These are phyloP conservation scores for Myotis yumanensis DNA, from an alignment of 2,113 vertebrate genomes.

Conservation along the genomic window DNA sequence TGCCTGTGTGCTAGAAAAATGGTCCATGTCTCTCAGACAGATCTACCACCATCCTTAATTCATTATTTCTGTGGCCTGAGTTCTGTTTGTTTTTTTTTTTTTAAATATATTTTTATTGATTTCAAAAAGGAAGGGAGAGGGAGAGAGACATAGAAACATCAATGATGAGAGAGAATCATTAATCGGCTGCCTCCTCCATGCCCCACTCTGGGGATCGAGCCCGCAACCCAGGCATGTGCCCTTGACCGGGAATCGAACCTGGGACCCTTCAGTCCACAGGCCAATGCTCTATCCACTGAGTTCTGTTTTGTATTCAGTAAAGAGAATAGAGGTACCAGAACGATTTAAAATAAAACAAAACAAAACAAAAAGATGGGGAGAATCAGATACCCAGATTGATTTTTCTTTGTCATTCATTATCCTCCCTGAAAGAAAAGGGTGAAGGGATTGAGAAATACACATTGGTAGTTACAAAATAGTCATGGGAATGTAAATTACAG, in stretches of 20 bases:
- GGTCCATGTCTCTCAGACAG: background rate
- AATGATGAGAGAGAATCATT: too few species aligned
- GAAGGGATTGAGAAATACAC: background rate
- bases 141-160: too few species aligned
- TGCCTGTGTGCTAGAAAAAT: background rate
- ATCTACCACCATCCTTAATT: background rate
- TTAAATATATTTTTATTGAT: too few species aligned
- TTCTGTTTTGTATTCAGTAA: background rate
- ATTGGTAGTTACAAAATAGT: background rate
- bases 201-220: too few species aligned
- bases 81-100: background rate
- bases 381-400: background rate
- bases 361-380: background rate
- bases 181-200: too few species aligned
- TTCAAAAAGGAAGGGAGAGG: too few species aligned
- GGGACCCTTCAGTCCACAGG: too few species aligned
- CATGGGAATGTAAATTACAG: background rate
- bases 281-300: too few species aligned
- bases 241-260: too few species aligned
- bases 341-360: conserved; percentile 29
- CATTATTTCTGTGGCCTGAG: background rate
- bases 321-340: background rate
- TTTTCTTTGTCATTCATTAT: background rate
- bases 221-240: too few species aligned
- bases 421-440: background rate